Conservation (phyloP, 2,113 vertebrate species). For the Clarias gariepinus region DNA sequence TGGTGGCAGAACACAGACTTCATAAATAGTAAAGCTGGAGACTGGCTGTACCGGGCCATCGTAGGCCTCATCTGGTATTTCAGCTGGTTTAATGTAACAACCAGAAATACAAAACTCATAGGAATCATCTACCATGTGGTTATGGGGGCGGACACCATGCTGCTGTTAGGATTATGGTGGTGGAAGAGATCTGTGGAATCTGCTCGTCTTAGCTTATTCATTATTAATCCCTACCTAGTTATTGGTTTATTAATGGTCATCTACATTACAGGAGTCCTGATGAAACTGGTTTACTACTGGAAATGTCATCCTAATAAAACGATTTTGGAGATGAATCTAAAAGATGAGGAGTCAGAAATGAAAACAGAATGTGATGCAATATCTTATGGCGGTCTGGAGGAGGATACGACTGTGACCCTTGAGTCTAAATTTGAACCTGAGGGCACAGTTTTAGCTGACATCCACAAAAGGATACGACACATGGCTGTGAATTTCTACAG, state of each 20-base stretch:
- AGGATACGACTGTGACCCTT: no score
- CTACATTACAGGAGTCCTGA: conserved; percentile 48
- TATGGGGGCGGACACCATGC: conserved; percentile 69
- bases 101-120: conserved; percentile 64
- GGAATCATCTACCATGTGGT: conserved; percentile 75
- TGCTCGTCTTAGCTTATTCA: rapidly evolving
- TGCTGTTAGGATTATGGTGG: conserved; percentile 73
- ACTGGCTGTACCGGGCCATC: conserved; percentile 74
- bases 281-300: conserved; percentile 59
- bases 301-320: conserved; percentile 54
- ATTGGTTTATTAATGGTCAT: rapidly evolving
- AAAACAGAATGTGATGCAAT: conserved; percentile 2
- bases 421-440: no score
- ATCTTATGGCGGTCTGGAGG: background rate
- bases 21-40: conserved; percentile 62
- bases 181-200: conserved; percentile 53
- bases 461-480: conserved; percentile 63
- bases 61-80: conserved; percentile 82
- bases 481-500: conserved; percentile 63
- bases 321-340: background rate
- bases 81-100: conserved; percentile 79
- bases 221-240: rapidly evolving
- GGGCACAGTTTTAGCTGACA: no score
- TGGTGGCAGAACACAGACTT: conserved; percentile 75
- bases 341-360: background rate